Base-by-base conservation (phyloP, 2,888 invertebrate species). In the Slavum lentiscoides region DNA sequence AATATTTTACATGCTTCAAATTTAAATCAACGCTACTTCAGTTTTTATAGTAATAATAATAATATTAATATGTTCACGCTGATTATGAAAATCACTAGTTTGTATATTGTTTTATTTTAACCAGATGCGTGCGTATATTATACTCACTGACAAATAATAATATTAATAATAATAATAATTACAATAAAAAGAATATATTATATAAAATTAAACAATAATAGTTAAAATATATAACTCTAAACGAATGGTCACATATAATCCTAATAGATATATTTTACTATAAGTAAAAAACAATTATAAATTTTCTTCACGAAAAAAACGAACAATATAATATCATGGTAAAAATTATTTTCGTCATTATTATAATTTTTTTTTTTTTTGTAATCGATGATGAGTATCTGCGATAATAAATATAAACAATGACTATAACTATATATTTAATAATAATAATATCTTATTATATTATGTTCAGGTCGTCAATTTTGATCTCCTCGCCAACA, bases 401-500 rank as follows among this genome's bases (percentile, higher is more conserved):
- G 43, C 43, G 43, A 9, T 43, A 43, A 5, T 43, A 43, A 43
- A 6, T 43, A 43, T 11, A 11, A 11, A 43, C 43, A 6, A 43
- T 6, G 30, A 30, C 30, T 30, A 4, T 30, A 30, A 1, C 30
- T 30, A 30, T 30, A 30, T 43, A 9, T 43, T 9, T 5, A 43
- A 43, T 43, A 43, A 13, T 49, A 39, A 49, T 49, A 49, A 49
- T 11, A 49, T 13, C 9, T 49, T 11, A 49, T 49, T 13, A 15
- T 49, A 13, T 49, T 49, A 3, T 11, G 19, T 53, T 75, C 55
- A 75, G 17, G 75, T 13, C 3, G 66, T 75, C 6, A 80, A 64
- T n/a, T 80, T 82, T 6, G 83, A 81, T 23, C 77, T 81, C 30
- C 82, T 73, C n/a, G 75, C 76, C 17, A 82, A 19, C 17, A 83